phyloP scores from a whole-genome alignment of 2,888 invertebrate species.

The Apocheima hispidaria region DNA sequence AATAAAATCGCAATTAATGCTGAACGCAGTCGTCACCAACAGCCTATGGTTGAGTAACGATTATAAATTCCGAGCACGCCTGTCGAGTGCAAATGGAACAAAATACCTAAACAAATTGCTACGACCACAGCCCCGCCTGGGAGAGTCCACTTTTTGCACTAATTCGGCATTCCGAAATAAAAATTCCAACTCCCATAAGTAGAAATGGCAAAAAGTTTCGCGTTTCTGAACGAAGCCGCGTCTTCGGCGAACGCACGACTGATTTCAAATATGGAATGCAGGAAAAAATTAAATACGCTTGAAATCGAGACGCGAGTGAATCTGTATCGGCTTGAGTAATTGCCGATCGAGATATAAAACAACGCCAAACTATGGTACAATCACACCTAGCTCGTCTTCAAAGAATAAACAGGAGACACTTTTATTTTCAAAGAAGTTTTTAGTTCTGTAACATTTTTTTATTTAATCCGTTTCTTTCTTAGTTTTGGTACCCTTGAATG shows the following conservation, averaged over 20 bases:
- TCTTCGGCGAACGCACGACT: constrained; percentile 67
- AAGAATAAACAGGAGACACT: not conserved
- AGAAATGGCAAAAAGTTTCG: constrained; percentile 53
- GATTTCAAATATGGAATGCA: constrained; percentile 60
- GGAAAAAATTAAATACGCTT: constrained; percentile 59
- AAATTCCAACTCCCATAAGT: constrained; percentile 82
- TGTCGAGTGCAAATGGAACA: constrained; percentile 75
- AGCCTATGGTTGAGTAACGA: constrained; percentile 62
- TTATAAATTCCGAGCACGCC: constrained; percentile 74
- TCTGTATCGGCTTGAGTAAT: constrained; percentile 47
- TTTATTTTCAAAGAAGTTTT: not conserved
- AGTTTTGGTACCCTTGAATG: constrained; percentile 9
- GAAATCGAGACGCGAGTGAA: constrained; percentile 62
- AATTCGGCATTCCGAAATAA: constrained; percentile 87
- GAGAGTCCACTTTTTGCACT: constrained; percentile 82
- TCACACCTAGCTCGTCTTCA: not conserved
- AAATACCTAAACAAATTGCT: constrained; percentile 85
- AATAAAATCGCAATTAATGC: constrained; percentile 43
- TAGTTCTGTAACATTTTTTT: not conserved
- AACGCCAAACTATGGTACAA: not conserved
- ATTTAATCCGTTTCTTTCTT: not conserved
- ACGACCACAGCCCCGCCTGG: constrained; percentile 59
- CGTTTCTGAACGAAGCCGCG: constrained; percentile 56
- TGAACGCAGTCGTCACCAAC: constrained; percentile 50
- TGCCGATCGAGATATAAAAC: constrained; percentile 23